Conservation (phyloP, 2,113 vertebrate species). For the Leptocoma aspasia region DNA sequence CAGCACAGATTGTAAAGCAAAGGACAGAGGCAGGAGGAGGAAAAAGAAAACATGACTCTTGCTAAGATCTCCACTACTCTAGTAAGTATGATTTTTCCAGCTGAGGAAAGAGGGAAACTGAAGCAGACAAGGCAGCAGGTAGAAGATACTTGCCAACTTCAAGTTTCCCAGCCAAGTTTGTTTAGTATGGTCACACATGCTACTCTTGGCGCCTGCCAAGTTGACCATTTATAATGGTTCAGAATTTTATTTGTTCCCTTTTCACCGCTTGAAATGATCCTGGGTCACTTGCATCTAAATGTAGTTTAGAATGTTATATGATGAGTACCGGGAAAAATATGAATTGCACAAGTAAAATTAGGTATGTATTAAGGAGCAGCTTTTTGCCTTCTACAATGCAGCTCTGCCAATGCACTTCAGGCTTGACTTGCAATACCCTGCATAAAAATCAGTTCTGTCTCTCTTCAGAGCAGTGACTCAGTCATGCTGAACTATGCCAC, state of each 20-base stretch:
- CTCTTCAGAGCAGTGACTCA: not conserved
- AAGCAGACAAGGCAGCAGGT: constrained; percentile 46
- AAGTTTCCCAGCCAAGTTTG: constrained; percentile 16
- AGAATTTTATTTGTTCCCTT: not conserved
- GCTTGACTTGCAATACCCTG: not conserved
- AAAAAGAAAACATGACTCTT: not conserved
- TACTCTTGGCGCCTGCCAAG: not conserved
- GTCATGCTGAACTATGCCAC: constrained; percentile 11
- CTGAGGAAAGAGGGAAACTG: constrained; percentile 18
- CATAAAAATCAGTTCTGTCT: not conserved
- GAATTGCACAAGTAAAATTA: not conserved
- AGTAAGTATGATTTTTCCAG: constrained; percentile 13
- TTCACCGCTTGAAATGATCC: not conserved
- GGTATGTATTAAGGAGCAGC: not conserved
- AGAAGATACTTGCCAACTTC: constrained; percentile 24
- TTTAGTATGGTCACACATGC: constrained; percentile 11
- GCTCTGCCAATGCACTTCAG: constrained; percentile 25
- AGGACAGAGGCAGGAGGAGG: not conserved
- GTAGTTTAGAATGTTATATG: not conserved
- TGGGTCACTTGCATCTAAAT: not conserved
- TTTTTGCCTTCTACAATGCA: not conserved
- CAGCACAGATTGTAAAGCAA: not conserved
- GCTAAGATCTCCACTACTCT: not conserved
- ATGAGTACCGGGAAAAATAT: not conserved
- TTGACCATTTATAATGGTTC: constrained; percentile 2